Evolutionary conservation across 1,140 invertebrate species (phyloP), one percentile per base, ranked within the genome.

Genomic region (Acromyrmex heyeri): DNA sequence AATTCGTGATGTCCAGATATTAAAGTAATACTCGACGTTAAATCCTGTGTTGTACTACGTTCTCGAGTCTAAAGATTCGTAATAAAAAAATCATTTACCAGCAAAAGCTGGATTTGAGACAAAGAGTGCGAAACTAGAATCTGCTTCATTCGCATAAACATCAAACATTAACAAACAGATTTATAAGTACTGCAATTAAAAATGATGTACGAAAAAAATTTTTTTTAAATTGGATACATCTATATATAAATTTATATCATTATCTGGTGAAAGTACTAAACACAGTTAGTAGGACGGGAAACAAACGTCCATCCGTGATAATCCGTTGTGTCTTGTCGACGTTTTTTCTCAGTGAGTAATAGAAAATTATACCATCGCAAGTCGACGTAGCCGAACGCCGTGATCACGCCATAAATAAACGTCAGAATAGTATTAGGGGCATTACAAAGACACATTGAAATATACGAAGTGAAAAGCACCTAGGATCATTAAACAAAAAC

Each of bases 381-480:
- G 16, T 7, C 3, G 70, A 30, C 4, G 27, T 18, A 38, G 18
- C 30, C 62, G 10, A 79, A 67, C n/a, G 24, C 24, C 24, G 14
- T 79, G 62, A 30, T 69, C 77, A 55, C 14, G 77, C 77, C 30
- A 79, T 44, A 79, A 79, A 69, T 57, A 48, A n/a, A 12, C 21
- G 64, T 30, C 38, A 44, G n/a, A 14, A 21, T n/a, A 48, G 48
- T 67, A 55, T 69, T 67, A 69, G 64, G 21, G n/a, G 14, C n/a
- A 69, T 79, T 69, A 69, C 48, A 67, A 79, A 69, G 62, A 34
- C 62, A 67, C 38, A 27, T 67, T 34, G 76, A 79, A 79, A 79
- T 67, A 50, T 53, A 78, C 18, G 4, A 48, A 79, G 69, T 67
- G 77, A 69, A 79, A 79, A 79, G 77, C 44, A 48, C 16, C 48